Evolutionary conservation across 2,888 invertebrate genomes (phyloP), one percentile per base, ranked within the genome.

Genomic region (Mythimna impura): DNA sequence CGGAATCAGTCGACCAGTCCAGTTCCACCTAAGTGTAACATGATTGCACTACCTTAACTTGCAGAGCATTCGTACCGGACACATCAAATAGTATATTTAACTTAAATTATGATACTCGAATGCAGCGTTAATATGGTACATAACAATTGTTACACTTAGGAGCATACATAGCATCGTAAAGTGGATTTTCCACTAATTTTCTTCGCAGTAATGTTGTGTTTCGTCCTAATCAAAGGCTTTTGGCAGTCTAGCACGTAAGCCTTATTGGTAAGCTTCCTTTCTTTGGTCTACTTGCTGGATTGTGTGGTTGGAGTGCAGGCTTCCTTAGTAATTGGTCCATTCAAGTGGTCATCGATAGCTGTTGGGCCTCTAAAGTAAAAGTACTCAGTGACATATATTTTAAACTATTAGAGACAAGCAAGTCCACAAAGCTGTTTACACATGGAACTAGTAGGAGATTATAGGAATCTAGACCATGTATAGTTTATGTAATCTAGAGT

Each of bases 371-470:
- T 25, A 25, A 47, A 43, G 14, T 12, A 43, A 20, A 17, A 47
- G 17, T 76, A 82, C 73, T 58, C n/a, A 77, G 80, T 83, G 81
- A 87, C 81, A 88, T 77, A 81, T 81, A 78, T 80, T 79, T 79
- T 77, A 83, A 86, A 78, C 88, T 83, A 88, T 85, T 85, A 84
- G 73, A 81, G 81, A 66, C 83, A 86, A 84, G 72, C 57, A 73
- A 83, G 78, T 71, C 84, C 76, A 68, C 82, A 84, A 66, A 71
- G 54, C 68, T 73, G 72, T 60, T 70, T 25, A 60, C 43, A 71
- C 63, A 82, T 40, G 75, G 73, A 50, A 57, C 22, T 40, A 57
- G 73, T 71, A 66, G 58, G 14, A 68, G 20, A 50, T 67, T 61
- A 12, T 58, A 66, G 30, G 22, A 61, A 74, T 54, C 78, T 25